Base-by-base conservation (phyloP, 2,888 invertebrate genomes). In the Spisula subtruncata region DNA sequence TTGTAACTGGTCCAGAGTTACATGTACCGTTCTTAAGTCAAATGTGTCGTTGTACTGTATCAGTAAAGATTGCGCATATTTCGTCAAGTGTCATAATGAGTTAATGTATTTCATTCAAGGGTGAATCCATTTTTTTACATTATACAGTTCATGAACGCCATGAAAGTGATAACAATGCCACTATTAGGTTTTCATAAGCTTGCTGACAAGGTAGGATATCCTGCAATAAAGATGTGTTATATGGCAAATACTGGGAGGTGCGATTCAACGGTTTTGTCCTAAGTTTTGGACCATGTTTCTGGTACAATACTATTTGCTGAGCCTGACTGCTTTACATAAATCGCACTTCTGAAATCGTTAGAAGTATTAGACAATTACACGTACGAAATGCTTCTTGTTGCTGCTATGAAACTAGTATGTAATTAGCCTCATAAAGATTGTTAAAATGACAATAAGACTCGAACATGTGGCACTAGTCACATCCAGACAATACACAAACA, bases 231-330 rank as follows among this genome's bases (percentile, higher is more conserved):
- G 12, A n/a, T 92, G 87, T 41, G 92, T 92, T 81, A 90, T 89
- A n/a, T 92, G 89, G 91, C 93, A n/a, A 94, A 91, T 81, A 94
- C 93, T 5, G 94, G 94, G 0, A 89, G 94, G 29, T 94, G 94
- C 87, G 94, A 94, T 6, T 94, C 94, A 14, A 94, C 94, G 12
- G 35, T 94, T 35, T 83, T 94, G 25, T 54, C 87, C 5, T 93
- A 94, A 54, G 91, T 93, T 14, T 88, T 94, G 29, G 94, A 94
- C 71, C 81, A 86, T 2, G 87, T 94, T 25, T 93, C 94, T 25
- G 92, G 92, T 4, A 91, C 91, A 0, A 79, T 93, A 0, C 56
- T 93, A 16, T 81, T 92, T n/a, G 88, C 92, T 1, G 94, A 94
- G 81, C 93, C 93, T 4, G 94, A 94, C 81, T 90, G 90, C 29